Percentiles rank a stretch among this genome's conserved stretches.
Conservation (phyloP, 2,113 vertebrate species). For the Turdus rufiventris region DNA sequence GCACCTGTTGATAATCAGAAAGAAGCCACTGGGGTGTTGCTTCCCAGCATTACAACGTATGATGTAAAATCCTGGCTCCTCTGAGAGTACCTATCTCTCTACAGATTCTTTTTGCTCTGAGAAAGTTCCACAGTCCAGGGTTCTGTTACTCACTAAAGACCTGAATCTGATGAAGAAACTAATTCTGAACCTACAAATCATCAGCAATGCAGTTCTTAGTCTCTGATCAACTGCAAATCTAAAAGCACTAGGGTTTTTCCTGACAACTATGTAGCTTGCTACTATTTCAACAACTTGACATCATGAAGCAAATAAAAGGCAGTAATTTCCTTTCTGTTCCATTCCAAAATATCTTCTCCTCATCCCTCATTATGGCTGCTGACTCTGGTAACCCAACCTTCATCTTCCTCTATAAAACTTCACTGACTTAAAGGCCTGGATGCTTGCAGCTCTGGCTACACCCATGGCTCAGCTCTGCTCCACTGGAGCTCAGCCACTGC, state of each 20-base stretch:
- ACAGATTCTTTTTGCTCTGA: neutral
- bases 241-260: neutral
- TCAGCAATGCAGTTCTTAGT: neutral
- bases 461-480: neutral
- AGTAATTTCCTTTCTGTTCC: neutral
- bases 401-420: neutral
- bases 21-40: neutral
- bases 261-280: neutral
- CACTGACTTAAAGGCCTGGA: neutral
- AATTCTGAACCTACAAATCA: neutral
- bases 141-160: neutral
- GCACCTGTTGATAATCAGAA: constrained; percentile 77
- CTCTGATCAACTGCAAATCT: neutral
- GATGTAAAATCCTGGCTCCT: neutral
- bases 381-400: neutral
- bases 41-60: neutral
- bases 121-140: neutral
- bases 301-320: neutral
- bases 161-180: neutral
- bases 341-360: neutral
- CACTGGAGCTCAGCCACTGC: neutral
- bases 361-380: neutral
- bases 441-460: neutral
- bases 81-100: neutral
- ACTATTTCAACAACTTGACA: neutral